Evolutionary conservation across 2,888 invertebrate genomes (phyloP).

Genomic region (Athalia circularis): DNA sequence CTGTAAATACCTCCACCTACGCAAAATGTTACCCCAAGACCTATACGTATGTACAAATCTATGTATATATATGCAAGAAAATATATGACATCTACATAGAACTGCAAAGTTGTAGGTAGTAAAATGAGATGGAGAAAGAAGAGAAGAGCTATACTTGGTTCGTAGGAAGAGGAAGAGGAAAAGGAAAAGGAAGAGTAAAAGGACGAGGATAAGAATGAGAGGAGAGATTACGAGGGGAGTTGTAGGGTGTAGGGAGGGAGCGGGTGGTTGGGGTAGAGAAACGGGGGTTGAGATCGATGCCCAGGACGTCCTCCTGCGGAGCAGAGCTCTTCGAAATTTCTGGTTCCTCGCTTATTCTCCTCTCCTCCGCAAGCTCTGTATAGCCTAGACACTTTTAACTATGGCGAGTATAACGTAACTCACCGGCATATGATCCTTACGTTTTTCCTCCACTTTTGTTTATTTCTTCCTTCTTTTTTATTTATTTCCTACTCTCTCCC

Average conservation of each 20-base stretch:
- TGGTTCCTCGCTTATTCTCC: conserved; percentile 8
- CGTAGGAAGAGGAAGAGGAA: not conserved
- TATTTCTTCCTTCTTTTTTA: conserved; percentile 36
- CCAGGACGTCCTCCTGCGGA: not conserved
- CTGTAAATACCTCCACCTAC: conserved; percentile 23
- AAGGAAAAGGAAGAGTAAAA: conserved; percentile 14
- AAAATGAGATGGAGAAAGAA: not conserved
- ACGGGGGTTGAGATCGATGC: conserved; percentile 44
- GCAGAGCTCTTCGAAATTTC: conserved; percentile 32
- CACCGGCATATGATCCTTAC: not conserved
- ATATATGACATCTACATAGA: too few species aligned
- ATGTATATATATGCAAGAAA: too few species aligned
- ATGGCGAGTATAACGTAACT: conserved; percentile 6
- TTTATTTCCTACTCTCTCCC: conserved; percentile 20
- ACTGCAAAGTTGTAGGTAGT: not conserved
- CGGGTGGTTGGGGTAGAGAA: conserved; percentile 15
- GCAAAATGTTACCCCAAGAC: conserved; percentile 2
- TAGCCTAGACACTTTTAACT: conserved; percentile 18
- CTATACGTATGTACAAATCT: too few species aligned
- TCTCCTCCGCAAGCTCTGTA: too few species aligned
- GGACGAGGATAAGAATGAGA: not conserved
- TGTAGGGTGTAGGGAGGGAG: conserved; percentile 3
- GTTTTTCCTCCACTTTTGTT: too few species aligned
- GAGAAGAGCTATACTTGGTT: conserved; percentile 24
- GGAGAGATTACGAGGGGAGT: not conserved